Percentiles rank a stretch among this genome's conserved stretches.
Evolutionary conservation across 2,888 invertebrate genomes (phyloP).

Genomic region (Ochropacha duplaris): DNA sequence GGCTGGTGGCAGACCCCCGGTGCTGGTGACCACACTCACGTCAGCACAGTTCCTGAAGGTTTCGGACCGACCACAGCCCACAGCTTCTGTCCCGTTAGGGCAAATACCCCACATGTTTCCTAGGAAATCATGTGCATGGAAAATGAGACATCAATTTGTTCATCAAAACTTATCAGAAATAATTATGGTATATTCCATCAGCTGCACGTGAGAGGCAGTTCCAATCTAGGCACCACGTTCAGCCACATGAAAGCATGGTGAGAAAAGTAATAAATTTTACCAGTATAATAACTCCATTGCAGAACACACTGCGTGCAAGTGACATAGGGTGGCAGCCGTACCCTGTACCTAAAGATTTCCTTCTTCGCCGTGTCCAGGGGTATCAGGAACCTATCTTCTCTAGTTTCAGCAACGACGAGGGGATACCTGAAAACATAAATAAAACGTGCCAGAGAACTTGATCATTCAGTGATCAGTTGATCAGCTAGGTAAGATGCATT

Average conservation of each 20-base stretch:
- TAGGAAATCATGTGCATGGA: conserved; percentile 38
- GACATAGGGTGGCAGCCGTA: conserved; percentile 90
- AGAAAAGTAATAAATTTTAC: conserved; percentile 59
- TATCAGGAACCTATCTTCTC: conserved; percentile 87
- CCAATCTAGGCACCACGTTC: no score
- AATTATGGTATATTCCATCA: no score
- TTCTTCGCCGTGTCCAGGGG: conserved; percentile 88
- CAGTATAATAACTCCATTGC: conserved; percentile 97
- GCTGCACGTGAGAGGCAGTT: no score
- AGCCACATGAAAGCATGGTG: no score
- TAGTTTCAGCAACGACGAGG: conserved; percentile 87
- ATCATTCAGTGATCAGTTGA: no score
- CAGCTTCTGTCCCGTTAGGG: conserved; percentile 92
- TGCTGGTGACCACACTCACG: conserved; percentile 90
- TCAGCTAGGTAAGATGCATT: no score
- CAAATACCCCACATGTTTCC: conserved; percentile 97
- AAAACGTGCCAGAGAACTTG: background rate
- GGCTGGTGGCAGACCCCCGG: conserved; percentile 88
- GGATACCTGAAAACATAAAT: conserved; percentile 82
- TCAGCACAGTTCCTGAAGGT: conserved; percentile 96
- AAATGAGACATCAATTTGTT: background rate
- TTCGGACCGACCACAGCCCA: conserved; percentile 95
- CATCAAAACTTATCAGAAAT: no score
- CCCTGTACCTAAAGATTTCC: conserved; percentile 86
- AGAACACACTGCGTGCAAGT: conserved; percentile 95